Percentiles rank a stretch among this genome's conserved stretches.
phyloP scores from a whole-genome alignment of 2,113 vertebrate species.

The Ceuthmochares aereus region DNA sequence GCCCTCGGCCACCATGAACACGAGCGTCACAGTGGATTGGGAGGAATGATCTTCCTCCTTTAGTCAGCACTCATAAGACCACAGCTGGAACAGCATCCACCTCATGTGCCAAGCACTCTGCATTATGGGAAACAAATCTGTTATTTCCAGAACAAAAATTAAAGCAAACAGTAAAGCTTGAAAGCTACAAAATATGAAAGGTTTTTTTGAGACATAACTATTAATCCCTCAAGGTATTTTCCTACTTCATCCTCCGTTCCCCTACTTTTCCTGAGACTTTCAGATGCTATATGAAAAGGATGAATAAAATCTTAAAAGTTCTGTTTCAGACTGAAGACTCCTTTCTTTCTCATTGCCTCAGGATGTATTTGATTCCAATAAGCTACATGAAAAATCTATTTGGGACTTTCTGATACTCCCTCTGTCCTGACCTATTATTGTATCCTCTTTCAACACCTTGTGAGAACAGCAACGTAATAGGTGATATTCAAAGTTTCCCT shows the following conservation, averaged over 20 bases:
- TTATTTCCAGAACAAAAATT: background rate
- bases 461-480: background rate
- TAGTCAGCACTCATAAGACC: background rate
- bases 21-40: accelerated
- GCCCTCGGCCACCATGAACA: accelerated
- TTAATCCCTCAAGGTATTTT: slow-evolving; percentile 48
- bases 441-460: background rate
- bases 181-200: slow-evolving; percentile 41
- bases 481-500: background rate
- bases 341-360: slow-evolving; percentile 37
- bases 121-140: background rate
- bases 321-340: slow-evolving; percentile 28
- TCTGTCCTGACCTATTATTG: slow-evolving; percentile 44
- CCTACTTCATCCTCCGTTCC: slow-evolving; percentile 12
- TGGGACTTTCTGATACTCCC: slow-evolving; percentile 44
- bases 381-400: slow-evolving; percentile 46
- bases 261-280: slow-evolving; percentile 26
- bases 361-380: slow-evolving; percentile 50
- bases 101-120: background rate
- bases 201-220: slow-evolving; percentile 1
- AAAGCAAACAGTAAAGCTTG: background rate
- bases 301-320: background rate
- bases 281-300: slow-evolving; percentile 26
- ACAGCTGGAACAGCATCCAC: accelerated
- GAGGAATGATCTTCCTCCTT: background rate